phyloP scores from a whole-genome alignment of 2,888 invertebrate genomes.

The Lithosia quadra region DNA sequence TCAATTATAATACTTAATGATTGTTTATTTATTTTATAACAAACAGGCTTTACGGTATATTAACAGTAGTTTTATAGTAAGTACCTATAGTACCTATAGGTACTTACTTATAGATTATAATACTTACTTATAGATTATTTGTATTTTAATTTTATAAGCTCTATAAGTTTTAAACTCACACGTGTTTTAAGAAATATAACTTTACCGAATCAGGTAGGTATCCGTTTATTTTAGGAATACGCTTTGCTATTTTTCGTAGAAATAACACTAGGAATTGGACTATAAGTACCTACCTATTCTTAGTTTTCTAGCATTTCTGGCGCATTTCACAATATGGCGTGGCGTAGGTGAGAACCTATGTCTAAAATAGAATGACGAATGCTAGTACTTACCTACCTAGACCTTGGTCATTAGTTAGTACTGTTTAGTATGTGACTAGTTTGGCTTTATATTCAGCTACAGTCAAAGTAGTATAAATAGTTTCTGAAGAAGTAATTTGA shows the following conservation, averaged over 20 bases:
- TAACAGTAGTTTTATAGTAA: too few relatives aligned
- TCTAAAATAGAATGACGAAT: conserved; percentile 4
- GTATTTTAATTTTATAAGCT: too few relatives aligned
- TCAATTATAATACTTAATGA: too few relatives aligned
- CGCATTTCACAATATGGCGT: background rate
- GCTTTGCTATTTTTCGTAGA: background rate
- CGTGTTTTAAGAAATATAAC: too few relatives aligned
- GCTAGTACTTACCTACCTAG: background rate
- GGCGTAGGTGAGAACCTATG: too few relatives aligned
- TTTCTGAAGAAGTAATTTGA: background rate
- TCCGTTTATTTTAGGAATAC: background rate
- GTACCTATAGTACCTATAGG: too few relatives aligned
- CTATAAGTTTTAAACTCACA: too few relatives aligned
- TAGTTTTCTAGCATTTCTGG: background rate
- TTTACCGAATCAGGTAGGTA: background rate
- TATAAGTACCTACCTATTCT: background rate
- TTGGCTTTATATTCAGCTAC: conserved; percentile 4
- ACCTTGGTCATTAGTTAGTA: background rate
- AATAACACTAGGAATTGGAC: too few relatives aligned
- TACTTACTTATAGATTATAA: too few relatives aligned
- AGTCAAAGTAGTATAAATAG: background rate
- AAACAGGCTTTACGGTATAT: too few relatives aligned
- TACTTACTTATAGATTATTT: background rate
- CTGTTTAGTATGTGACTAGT: background rate
- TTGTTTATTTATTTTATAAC: too few relatives aligned